A percentile compares a stretch with the other conserved stretches of the same genome.
Evolutionary conservation across 2,113 vertebrate species (phyloP).

Genomic region (Grallaria varia): DNA sequence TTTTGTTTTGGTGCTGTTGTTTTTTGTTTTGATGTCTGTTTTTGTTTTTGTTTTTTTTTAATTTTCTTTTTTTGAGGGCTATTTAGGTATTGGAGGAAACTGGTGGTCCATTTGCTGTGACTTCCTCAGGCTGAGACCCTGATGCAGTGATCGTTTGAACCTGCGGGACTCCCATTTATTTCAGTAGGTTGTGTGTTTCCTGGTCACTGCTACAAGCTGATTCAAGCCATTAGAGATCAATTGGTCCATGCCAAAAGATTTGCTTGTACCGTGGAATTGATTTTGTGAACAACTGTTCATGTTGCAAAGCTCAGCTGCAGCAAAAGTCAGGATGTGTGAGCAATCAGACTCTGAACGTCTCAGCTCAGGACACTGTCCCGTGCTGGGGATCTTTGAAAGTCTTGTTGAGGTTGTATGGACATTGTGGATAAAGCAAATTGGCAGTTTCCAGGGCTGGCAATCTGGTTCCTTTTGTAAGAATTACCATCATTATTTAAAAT

Average conservation of each 20-base stretch:
- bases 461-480: slow-evolving; percentile 32
- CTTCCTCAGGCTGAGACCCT: not conserved
- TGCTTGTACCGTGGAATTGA: not conserved
- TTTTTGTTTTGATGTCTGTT: too few species aligned
- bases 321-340: not conserved
- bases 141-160: not conserved
- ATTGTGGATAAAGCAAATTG: not conserved
- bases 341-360: not conserved
- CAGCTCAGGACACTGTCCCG: not conserved
- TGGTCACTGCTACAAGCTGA: not conserved
- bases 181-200: not conserved
- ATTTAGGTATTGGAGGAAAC: not conserved
- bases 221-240: not conserved
- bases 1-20: rapidly evolving
- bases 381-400: not conserved
- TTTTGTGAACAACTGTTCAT: not conserved
- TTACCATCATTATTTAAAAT: slow-evolving; percentile 65
- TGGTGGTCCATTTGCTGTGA: not conserved
- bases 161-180: not conserved
- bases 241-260: not conserved
- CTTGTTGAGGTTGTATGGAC: not conserved
- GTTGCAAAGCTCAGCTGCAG: not conserved
- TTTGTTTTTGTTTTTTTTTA: not conserved
- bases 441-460: slow-evolving; percentile 7
- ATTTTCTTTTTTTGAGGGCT: not conserved